Percentiles rank a stretch among this genome's conserved stretches.
Evolutionary conservation across 2,797 vertebrate genomes (phyloP).

Genomic region (Phyllotis vaccarum): DNA sequence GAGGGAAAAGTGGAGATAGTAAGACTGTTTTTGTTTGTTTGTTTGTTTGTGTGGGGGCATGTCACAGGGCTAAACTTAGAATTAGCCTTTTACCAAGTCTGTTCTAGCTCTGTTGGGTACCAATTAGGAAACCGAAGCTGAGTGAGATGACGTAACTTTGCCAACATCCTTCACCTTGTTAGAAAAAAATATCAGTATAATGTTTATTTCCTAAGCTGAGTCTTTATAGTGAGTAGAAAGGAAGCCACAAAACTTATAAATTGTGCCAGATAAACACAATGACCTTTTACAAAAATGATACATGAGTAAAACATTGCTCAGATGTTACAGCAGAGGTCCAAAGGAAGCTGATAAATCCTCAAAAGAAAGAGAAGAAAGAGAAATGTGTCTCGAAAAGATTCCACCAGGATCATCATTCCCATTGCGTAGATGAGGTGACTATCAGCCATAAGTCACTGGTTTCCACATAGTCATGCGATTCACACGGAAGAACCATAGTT

Average conservation of each 20-base stretch:
- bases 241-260: constrained; percentile 42
- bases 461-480: background rate
- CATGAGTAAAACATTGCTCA: background rate
- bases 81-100: background rate
- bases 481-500: background rate
- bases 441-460: background rate
- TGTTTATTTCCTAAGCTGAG: constrained; percentile 23
- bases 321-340: background rate
- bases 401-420: background rate
- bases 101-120: background rate
- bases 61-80: background rate
- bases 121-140: background rate
- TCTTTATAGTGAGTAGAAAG: constrained; percentile 43
- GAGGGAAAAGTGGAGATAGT: background rate
- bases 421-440: background rate
- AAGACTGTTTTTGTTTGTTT: background rate
- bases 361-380: constrained; percentile 13
- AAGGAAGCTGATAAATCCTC: background rate
- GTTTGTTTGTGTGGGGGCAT: too few species aligned
- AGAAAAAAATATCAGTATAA: constrained; percentile 17
- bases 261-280: background rate
- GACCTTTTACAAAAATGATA: constrained; percentile 27
- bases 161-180: background rate
- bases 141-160: background rate
- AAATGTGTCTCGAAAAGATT: background rate